Evolutionary conservation across 2,113 vertebrate genomes (phyloP), one percentile per base, ranked within the genome.

Genomic region (Pandion haliaetus): DNA sequence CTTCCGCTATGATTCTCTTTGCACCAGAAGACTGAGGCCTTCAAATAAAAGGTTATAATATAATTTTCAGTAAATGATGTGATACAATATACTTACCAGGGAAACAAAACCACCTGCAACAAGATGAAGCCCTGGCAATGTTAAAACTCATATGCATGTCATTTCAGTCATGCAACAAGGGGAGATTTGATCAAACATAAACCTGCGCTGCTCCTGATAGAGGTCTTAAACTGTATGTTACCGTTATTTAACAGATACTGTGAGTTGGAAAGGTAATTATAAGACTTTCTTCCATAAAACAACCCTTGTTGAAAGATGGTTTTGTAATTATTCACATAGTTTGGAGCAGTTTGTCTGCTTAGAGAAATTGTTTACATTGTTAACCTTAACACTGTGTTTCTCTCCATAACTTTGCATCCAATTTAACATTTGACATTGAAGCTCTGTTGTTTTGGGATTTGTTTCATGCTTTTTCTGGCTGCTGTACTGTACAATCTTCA

Each of bases 401-500:
- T 95, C 82, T 82, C 62, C 86, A 3, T 34, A 90, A 38, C 80
- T 97, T 61, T 97, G 98, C 57, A 99, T 96, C 98, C 98, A 98
- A 6, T 74, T 97, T 78, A 92, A 82, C 70, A 99, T 95, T 79
- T 98, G 97, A 86, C 92, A 62, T 88, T 98, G 98, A 65, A 99
- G 97, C 90, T 98, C 95, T 97, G 97, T 97, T 84, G 99, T 93
- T 98, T 99, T 99, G 74, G 98, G 95, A 92, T 97, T 96, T 32
- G 93, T 63, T 98, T 99, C 99, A 61, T 97, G 95, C 25, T 98
- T 98, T 95, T 95, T 98, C 72, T 95, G 96, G 77, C 97, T 98
- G 93, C 98, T 97, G 97, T 98, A 98, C 67, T 99, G 98, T 87
- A 99, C 88, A 97, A 99, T 98, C 92, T 98, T 96, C 91, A 99